Evolutionary conservation across 35 echinoderm and acorn worm species (phyloP).

Genomic region (Heliocidaris tuberculata): DNA sequence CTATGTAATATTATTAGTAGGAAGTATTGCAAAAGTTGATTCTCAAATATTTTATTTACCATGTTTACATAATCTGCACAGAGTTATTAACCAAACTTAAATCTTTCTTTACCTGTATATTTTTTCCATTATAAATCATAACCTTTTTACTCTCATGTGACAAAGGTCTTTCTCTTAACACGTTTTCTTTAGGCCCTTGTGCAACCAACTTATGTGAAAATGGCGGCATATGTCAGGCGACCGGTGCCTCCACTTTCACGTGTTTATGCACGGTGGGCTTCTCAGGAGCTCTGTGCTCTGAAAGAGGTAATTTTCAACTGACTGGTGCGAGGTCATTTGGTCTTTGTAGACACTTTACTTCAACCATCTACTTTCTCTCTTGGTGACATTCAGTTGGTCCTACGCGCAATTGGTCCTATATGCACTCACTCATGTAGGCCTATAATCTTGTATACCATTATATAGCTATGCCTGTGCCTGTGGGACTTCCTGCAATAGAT

Average conservation of each 20-base stretch:
- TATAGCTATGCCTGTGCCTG: too few species aligned
- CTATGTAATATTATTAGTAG: too few species aligned
- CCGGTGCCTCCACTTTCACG: not conserved
- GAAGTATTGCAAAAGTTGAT: not conserved
- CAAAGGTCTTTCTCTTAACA: not conserved
- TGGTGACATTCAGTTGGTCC: too few species aligned
- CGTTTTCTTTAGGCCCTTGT: not conserved
- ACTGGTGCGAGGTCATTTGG: too few species aligned
- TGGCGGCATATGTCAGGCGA: not conserved
- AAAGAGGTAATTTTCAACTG: not conserved
- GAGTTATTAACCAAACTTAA: too few species aligned
- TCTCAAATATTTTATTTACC: not conserved
- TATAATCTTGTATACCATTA: too few species aligned
- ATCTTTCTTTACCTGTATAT: not conserved
- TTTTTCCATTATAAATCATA: not conserved
- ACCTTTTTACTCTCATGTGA: not conserved
- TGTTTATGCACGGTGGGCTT: not conserved
- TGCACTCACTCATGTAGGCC: too few species aligned
- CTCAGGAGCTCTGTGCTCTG: not conserved
- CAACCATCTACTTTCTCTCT: too few species aligned
- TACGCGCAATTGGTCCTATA: too few species aligned
- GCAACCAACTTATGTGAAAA: conserved; percentile 14
- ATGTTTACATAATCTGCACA: not conserved
- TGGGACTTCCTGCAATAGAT: too few species aligned
- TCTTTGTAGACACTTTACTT: too few species aligned